Percentiles rank a stretch among this genome's conserved stretches.
These are phyloP conservation scores for Pterostichus niger DNA, from an alignment of 2,888 invertebrate genomes.

Conservation along the genomic window DNA sequence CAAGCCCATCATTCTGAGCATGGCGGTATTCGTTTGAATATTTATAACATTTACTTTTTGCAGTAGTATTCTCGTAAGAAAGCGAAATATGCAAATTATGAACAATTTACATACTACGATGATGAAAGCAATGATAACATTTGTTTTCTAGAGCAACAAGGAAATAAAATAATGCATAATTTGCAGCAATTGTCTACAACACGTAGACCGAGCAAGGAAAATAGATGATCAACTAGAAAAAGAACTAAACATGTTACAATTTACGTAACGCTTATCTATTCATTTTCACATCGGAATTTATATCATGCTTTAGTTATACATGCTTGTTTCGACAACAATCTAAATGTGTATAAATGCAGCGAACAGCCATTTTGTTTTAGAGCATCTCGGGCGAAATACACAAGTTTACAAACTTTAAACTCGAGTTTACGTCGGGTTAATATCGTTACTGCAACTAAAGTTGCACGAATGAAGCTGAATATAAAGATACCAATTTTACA, in stretches of 20 bases:
- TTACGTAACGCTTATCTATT: background rate
- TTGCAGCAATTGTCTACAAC: constrained; percentile 4
- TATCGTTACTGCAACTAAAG: constrained; percentile 49
- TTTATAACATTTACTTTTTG: constrained; percentile 32
- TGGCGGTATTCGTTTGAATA: constrained; percentile 27
- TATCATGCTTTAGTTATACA: constrained; percentile 27
- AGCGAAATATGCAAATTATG: constrained; percentile 34
- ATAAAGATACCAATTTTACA: constrained; percentile 50
- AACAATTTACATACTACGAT: constrained; percentile 24
- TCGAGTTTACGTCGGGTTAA: constrained; percentile 51
- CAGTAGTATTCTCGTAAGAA: constrained; percentile 1
- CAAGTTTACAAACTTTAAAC: constrained; percentile 51
- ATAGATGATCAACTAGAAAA: background rate
- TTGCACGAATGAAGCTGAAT: constrained; percentile 23
- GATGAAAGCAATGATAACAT: constrained; percentile 52
- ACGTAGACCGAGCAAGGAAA: background rate
- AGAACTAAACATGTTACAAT: background rate
- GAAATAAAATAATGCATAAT: constrained; percentile 13
- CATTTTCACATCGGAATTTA: constrained; percentile 10
- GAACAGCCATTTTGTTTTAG: constrained; percentile 53
- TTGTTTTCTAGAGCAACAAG: constrained; percentile 13
- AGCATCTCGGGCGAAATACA: constrained; percentile 45
- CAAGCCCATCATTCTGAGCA: background rate
- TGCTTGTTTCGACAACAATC: constrained; percentile 55
- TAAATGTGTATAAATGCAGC: constrained; percentile 49